A percentile compares a stretch with the other conserved stretches of the same genome.
Conservation (phyloP, 92 coral and sea anemone genomes). For the Porites lobata region DNA sequence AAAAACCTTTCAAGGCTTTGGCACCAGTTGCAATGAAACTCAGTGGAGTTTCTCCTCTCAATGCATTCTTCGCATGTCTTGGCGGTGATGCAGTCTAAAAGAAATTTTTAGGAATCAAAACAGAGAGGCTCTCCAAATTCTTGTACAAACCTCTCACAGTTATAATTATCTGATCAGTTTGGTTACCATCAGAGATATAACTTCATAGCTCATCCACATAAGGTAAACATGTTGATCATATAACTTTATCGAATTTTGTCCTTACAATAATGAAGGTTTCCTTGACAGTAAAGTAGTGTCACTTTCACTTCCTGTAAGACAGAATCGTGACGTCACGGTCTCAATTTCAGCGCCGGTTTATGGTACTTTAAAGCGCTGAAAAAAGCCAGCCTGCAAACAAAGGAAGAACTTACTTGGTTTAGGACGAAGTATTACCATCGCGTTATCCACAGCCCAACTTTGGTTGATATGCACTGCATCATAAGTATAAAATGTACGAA, state of each 20-base stretch:
- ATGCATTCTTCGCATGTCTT: conserved; percentile 27
- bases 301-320: no score
- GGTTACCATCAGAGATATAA: no score
- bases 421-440: conserved; percentile 29
- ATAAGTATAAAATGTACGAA: conserved; percentile 38
- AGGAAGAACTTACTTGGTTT: conserved; percentile 33
- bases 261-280: no score
- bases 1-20: conserved; percentile 25
- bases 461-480: conserved; percentile 44
- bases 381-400: not conserved
- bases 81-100: conserved; percentile 33
- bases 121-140: not conserved
- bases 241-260: no score
- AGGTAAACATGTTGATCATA: no score
- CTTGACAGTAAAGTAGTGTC: no score
- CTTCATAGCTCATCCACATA: no score
- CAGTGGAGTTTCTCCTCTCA: conserved; percentile 24
- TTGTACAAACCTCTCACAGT: no score
- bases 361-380: not conserved
- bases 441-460: conserved; percentile 13
- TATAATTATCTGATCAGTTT: no score
- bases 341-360: no score
- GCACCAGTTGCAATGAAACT: conserved; percentile 45
- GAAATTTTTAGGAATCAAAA: not conserved
- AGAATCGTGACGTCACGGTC: not conserved